Evolutionary conservation across 2,797 vertebrate species (phyloP), one percentile per base, ranked within the genome.

Genomic region (Enteromius anoplus): DNA sequence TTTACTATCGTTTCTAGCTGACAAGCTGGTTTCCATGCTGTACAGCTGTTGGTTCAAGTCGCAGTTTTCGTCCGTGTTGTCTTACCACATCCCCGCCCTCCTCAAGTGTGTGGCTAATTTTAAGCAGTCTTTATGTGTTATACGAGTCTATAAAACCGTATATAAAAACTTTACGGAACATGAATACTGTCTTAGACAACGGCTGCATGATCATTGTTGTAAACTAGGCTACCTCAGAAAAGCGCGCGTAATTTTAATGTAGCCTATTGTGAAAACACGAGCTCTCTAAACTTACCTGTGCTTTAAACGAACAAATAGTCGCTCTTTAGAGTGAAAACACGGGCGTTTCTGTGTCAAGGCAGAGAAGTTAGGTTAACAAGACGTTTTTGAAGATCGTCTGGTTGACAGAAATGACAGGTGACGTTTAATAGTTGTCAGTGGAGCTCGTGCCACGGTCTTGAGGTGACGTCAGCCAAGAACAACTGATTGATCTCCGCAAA

Each of bases 11-110:
- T 15, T 26, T 60, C n/a, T n/a, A 60, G 0, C 73, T 19, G 47
- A 32, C 26, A 9, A 40, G 29, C 32, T 7, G 53, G 64, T 68
- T 66, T 15, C n/a, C 32, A 40, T 23, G 49, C 34, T 75, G 69
- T 78, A 80, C 92, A 92, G 89, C 91, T 93, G 93, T 89, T 91
- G 75, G 84, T 89, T 89, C 83, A 87, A 88, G 87, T 88, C 55
- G 90, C 88, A 90, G 91, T 90, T 92, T 89, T 26, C 89, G 89
- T 93, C 88, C 91, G 93, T 92, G 91, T 94, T 93, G 93, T 94
- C 93, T 94, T 94, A 93, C 93, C 92, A 82, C 87, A 88, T 91
- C 88, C 89, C 64, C 91, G 53, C 79, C 85, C 70, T 83, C 90
- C 88, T 87, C 86, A 89, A 92, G 89, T 83, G 79, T 76, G 85